These are phyloP conservation scores for Apteryx mantelli DNA, from an alignment of 2,113 vertebrate genomes.

Conservation along the genomic window DNA sequence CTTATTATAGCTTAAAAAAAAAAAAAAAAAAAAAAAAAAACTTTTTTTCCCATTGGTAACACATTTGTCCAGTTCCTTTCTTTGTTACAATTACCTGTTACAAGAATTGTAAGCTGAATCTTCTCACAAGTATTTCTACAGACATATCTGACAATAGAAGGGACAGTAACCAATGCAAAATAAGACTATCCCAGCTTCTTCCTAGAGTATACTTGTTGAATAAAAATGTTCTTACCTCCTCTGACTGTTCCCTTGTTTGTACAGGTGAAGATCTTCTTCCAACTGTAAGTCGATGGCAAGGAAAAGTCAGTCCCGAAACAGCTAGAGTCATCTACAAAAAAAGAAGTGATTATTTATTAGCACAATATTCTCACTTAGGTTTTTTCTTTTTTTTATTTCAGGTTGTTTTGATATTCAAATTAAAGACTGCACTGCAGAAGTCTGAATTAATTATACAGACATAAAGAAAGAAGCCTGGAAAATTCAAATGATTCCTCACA, in stretches of 20 bases:
- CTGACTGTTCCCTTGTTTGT: slow-evolving; percentile 89
- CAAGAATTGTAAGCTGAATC: neutral
- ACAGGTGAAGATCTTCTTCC: slow-evolving; percentile 90
- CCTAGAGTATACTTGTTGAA: neutral
- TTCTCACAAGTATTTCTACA: neutral
- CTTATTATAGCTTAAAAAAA: too few species aligned
- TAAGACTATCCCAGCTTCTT: neutral
- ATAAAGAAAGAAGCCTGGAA: neutral
- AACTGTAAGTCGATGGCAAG: slow-evolving; percentile 96
- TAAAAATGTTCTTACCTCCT: slow-evolving; percentile 82
- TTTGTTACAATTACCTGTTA: accelerated
- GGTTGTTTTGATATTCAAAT: neutral
- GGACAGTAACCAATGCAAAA: neutral
- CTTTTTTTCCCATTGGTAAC: neutral
- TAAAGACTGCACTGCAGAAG: neutral
- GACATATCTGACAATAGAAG: neutral
- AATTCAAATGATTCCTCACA: neutral
- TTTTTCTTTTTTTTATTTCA: neutral
- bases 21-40: too few species aligned
- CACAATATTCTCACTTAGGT: neutral
- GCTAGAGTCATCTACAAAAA: slow-evolving; percentile 90
- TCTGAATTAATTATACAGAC: neutral
- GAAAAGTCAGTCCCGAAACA: slow-evolving; percentile 90
- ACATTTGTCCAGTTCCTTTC: neutral
- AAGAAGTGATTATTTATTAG: slow-evolving; percentile 27